phyloP scores from a whole-genome alignment of 2,797 vertebrate species.

The Caiman crocodilus region DNA sequence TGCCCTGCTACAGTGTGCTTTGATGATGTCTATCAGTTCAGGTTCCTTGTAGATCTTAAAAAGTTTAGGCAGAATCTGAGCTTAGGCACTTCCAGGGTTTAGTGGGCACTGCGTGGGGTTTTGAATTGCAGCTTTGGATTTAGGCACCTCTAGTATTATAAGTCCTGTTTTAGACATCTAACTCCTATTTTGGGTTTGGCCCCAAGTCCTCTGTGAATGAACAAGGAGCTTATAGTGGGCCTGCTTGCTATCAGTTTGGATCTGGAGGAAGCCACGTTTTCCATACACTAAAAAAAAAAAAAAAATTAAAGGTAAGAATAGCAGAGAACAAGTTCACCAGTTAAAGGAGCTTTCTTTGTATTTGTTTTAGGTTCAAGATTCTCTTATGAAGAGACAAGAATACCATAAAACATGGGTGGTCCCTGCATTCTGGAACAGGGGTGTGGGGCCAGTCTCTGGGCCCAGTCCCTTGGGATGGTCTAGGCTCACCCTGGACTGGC shows the following conservation, averaged over 20 bases:
- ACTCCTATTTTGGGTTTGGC: background rate
- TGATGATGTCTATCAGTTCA: no score
- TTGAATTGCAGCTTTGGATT: no score
- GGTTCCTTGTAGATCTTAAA: no score
- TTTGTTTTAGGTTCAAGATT: background rate
- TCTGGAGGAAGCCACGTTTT: background rate
- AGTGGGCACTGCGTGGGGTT: no score
- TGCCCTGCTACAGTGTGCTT: no score
- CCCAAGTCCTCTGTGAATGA: background rate
- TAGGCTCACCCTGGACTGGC: no score
- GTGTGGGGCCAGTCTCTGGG: no score
- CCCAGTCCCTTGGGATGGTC: no score
- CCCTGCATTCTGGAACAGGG: no score
- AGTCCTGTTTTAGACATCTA: background rate
- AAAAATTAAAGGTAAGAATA: background rate
- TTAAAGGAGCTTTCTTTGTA: background rate
- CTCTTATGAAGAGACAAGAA: background rate
- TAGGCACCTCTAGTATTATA: background rate
- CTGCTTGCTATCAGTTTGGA: background rate
- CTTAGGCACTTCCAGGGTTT: no score
- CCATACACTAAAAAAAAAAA: background rate
- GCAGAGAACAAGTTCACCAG: background rate
- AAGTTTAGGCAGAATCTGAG: no score
- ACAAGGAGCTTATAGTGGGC: background rate
- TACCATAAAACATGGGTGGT: background rate